Evolutionary conservation across 2,888 invertebrate genomes (phyloP).

Genomic region (Cerceris rybyensis): DNA sequence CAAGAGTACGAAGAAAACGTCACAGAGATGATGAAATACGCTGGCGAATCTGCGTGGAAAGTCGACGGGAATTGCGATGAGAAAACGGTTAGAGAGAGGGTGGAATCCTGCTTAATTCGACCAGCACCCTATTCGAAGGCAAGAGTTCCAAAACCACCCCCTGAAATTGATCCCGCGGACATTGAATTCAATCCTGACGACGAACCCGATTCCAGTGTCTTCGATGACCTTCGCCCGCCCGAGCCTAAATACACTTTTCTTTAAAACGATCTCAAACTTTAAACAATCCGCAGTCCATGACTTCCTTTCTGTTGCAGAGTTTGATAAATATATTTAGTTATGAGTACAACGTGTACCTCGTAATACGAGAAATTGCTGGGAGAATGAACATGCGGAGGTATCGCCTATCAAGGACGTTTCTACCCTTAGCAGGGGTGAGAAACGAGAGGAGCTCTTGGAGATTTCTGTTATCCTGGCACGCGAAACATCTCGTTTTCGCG

Average conservation of each 20-base stretch:
- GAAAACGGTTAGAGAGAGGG: conserved; percentile 63
- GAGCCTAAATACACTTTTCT: conserved; percentile 55
- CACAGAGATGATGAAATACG: conserved; percentile 66
- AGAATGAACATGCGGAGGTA: not conserved
- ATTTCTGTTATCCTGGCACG: conserved; percentile 66
- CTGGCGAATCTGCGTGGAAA: conserved; percentile 65
- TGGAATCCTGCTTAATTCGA: conserved; percentile 69
- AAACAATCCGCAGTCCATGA: not conserved
- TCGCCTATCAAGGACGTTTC: not conserved
- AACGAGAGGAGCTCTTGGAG: conserved; percentile 17
- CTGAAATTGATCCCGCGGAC: conserved; percentile 54
- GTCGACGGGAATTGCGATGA: conserved; percentile 67
- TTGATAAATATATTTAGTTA: no score
- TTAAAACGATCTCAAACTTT: conserved; percentile 13
- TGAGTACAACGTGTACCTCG: no score
- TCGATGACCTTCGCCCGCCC: conserved; percentile 61
- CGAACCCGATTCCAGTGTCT: conserved; percentile 60
- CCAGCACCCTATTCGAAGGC: conserved; percentile 62
- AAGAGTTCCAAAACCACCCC: conserved; percentile 52
- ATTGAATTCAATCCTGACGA: conserved; percentile 75
- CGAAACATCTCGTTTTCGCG: conserved; percentile 72
- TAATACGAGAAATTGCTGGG: no score
- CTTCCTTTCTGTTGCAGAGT: no score
- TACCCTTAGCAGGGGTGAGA: conserved; percentile 19
- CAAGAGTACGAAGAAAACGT: conserved; percentile 67